Evolutionary conservation across 2,888 invertebrate genomes (phyloP), one percentile per base, ranked within the genome.

Genomic region (Morinoia aosen): DNA sequence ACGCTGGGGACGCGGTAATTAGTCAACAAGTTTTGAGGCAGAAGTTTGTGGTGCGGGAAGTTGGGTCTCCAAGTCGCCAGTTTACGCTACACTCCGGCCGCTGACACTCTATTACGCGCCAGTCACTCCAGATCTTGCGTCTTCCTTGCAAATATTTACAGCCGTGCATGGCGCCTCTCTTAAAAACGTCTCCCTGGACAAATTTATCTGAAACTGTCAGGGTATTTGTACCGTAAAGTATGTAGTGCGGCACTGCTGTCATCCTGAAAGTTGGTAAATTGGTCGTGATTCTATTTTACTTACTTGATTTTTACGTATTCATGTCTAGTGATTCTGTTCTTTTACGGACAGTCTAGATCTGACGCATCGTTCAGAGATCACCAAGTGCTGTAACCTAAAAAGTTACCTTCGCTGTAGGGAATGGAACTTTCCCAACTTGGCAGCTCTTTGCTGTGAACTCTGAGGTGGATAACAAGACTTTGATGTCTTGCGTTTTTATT

Each of bases 101-200:
- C 76, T 76, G 76, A 76, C 76, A 76, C 33, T 76, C 76, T 76
- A 76, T 76, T 76, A 76, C 76, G 76, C 76, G 19, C 76, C 76
- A 76, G 76, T 76, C 76, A 76, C 76, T 76, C 76, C 76, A 76
- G 76, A 76, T 76, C 76, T 76, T 2, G 76, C 76, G 76, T 76
- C 76, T 33, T 76, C 61, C 14, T 19, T 76, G 76, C 76, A 76
- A 76, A 76, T 76, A 76, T 76, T 76, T 76, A 33, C 76, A 76
- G 76, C 76, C 76, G 10, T 76, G 76, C 76, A 19, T 76, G 76
- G 33, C 76, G 25, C 76, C 61, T 61, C 16, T 61, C 61, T 10
- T 76, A 16, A 33, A 8, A 16, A 76, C 16, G 76, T 25, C 33
- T 76, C 25, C 10, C 76, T 76, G 25, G 76, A 76, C 25, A 76